Conservation (phyloP, 2,888 invertebrate genomes). For the Ptychoptera albimana region DNA sequence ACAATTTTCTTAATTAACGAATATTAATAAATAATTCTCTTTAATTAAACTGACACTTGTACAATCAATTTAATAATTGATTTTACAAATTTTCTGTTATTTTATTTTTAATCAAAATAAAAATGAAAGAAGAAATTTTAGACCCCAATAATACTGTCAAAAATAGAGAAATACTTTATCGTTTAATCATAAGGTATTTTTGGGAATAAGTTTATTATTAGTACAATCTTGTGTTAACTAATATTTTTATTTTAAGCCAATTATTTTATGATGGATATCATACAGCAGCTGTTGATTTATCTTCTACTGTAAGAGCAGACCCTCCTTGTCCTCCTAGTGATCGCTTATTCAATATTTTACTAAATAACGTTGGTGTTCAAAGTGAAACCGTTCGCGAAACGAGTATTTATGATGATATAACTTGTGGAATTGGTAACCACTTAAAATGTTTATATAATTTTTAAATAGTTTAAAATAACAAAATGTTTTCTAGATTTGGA, state of each 20-base stretch:
- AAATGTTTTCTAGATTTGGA: conserved; percentile 55
- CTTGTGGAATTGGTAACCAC: conserved; percentile 23
- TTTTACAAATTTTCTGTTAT: too few species aligned
- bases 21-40: too few species aligned
- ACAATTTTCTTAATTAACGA: too few species aligned
- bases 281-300: conserved; percentile 72
- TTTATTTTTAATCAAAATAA: conserved; percentile 6
- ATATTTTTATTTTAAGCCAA: conserved; percentile 48
- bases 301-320: conserved; percentile 73
- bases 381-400: conserved; percentile 45
- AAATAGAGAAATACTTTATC: conserved; percentile 74
- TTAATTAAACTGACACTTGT: too few species aligned
- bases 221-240: conserved; percentile 6
- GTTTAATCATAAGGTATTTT: conserved; percentile 78
- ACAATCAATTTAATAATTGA: too few species aligned
- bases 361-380: conserved; percentile 53
- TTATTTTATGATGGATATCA: conserved; percentile 95
- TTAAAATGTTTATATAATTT: not conserved
- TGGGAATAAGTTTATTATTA: conserved; percentile 1
- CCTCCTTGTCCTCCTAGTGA: conserved; percentile 95
- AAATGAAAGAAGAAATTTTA: conserved; percentile 31
- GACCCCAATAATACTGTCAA: conserved; percentile 69
- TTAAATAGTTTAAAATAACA: not conserved
- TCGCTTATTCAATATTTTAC: conserved; percentile 69
- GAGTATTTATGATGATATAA: conserved; percentile 26